Base-by-base conservation (phyloP, 2,888 invertebrate genomes). In the Dendrolimus houi region DNA sequence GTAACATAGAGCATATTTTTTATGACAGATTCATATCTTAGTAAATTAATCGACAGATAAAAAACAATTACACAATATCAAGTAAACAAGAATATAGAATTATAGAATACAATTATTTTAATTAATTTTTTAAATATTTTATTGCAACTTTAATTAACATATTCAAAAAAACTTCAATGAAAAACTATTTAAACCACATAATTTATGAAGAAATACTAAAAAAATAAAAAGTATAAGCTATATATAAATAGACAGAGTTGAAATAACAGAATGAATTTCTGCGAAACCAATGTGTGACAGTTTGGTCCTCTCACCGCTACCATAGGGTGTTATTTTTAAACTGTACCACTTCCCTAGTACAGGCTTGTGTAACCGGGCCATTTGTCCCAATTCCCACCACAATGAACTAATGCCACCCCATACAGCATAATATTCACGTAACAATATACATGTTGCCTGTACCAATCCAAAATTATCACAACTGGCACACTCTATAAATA, bases 261-360 rank as follows among this genome's bases (percentile, higher is more conserved):
- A 76, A 79, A 82, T 78, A 81, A 77, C 72, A 68, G 70, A 70
- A 71, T 76, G 8, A 71, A 81, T 76, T 77, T 75, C 72, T 70
- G 72, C 62, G 66, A 75, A 75, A 76, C 76, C 72, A 72, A 55
- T 58, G 42, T 53, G 59, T 68, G 59, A 75, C 78, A 78, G 72
- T 69, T 67, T 60, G 63, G 70, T 70, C 72, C 78, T 84, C 75
- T 77, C 78, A 62, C 70, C 66, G 64, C 58, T 29, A 68, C 64
- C 56, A 64, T 12, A 47, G 47, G 53, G 29, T 76, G 85, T 83
- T 88, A 87, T 87, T 85, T 87, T 73, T 87, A 87, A 83, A 81
- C 70, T 68, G 57, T 74, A 70, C 72, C 75, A 76, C 74, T 79
- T 81, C 74, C 77, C 74, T 71, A 76, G 76, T 76, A 74, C 59